Evolutionary conservation across 2,797 vertebrate genomes (phyloP), one percentile per base, ranked within the genome.

Genomic region (Mallotus villosus): DNA sequence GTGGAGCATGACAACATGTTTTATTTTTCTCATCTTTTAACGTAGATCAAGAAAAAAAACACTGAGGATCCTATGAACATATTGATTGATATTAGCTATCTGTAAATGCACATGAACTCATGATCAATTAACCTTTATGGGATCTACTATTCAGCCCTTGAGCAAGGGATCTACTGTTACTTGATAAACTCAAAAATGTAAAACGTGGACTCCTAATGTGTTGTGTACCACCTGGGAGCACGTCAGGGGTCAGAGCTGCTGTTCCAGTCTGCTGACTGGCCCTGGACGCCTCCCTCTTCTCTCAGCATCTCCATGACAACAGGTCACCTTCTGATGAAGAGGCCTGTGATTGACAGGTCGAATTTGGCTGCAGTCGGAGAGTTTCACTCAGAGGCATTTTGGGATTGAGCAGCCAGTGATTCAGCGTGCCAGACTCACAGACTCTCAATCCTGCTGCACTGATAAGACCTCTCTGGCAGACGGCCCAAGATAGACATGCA

Each of bases 21-120:
- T 17, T 72, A 76, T 73, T 6, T n/a, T 79, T 75, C 77, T 86
- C 49, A 85, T 88, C 76, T 84, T 83, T 83, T 79, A 77, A 76
- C 82, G 87, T 77, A 82, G 63, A 77, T 78, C 5, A 34, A 74
- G 82, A 74, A 74, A 76, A 78, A 77, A 81, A 65, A 68, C 12
- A 72, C 57, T 71, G 76, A 75, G 74, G 64, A 75, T 81, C 49
- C 78, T 86, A 80, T 72, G 60, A 77, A 75, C 69, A 25, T 71
- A 86, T 86, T 80, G 84, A 89, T 90, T 86, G 80, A 80, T 83
- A 32, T 25, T 46, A 66, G 68, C 27, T 29, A 75, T 74, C 60
- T 9, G 74, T 55, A 46, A 49, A 79, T 61, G 51, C 53, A 83
- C 25, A 72, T 55, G 79, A 75, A 83, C 78, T 78, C 79, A 82